Conservation (phyloP, 2,113 vertebrate species). For the Colossoma macropomum region DNA sequence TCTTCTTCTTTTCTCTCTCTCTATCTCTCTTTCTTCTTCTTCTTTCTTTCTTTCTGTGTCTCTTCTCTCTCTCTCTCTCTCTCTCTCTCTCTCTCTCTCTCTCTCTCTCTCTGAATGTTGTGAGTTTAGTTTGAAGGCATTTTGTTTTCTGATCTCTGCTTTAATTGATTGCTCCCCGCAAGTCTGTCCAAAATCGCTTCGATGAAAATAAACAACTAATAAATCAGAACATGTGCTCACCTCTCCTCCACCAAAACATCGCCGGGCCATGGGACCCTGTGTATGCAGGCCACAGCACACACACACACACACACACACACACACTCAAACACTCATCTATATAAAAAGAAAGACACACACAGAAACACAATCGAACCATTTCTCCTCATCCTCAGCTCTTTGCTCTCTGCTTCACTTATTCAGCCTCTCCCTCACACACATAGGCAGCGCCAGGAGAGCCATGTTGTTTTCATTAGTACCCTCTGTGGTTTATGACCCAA, state of each 20-base stretch:
- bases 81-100: slow-evolving; percentile 19
- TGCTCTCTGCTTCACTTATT: not conserved
- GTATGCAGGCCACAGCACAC: not conserved
- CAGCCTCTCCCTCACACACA: not conserved
- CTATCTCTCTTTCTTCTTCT: no score
- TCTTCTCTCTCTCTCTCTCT: not conserved
- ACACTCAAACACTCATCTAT: slow-evolving; percentile 20
- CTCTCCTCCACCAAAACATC: slow-evolving; percentile 48
- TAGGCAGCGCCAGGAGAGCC: slow-evolving; percentile 71
- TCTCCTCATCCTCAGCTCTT: not conserved
- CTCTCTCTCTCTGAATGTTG: slow-evolving; percentile 33
- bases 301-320: no score
- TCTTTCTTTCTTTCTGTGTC: no score
- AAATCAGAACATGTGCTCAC: slow-evolving; percentile 75
- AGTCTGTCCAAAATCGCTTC: slow-evolving; percentile 69
- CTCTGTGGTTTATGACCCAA: slow-evolving; percentile 66
- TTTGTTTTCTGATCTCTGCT: slow-evolving; percentile 72
- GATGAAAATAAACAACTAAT: slow-evolving; percentile 79
- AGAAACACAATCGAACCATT: slow-evolving; percentile 37
- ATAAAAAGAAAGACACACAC: slow-evolving; percentile 16
- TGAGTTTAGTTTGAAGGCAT: slow-evolving; percentile 70
- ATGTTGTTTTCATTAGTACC: slow-evolving; percentile 77
- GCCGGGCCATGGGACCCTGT: slow-evolving; percentile 25
- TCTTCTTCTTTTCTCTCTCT: not conserved
- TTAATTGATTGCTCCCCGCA: slow-evolving; percentile 76